phyloP scores from a whole-genome alignment of 2,888 invertebrate genomes.

The Diploptera punctata region DNA sequence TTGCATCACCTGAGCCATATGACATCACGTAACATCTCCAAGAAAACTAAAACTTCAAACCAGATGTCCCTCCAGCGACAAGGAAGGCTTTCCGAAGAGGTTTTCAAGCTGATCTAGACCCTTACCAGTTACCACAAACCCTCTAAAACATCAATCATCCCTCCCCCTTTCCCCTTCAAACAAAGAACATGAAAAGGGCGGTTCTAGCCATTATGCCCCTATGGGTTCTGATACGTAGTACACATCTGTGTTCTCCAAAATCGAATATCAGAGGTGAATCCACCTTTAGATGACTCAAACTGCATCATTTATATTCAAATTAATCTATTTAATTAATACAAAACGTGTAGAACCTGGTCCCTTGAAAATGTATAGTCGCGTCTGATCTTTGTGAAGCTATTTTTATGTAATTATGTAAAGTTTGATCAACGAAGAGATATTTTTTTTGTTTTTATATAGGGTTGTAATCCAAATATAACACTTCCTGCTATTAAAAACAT shows the following conservation, averaged over 20 bases:
- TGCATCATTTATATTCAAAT: no score
- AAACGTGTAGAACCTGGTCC: no score
- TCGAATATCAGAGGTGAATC: background rate
- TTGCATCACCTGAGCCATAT: background rate
- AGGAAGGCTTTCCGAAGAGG: background rate
- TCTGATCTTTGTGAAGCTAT: no score
- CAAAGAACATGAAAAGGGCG: constrained; percentile 27
- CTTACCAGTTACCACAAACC: constrained; percentile 24
- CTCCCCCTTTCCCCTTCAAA: background rate
- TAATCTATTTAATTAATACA: no score
- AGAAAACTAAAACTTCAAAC: background rate
- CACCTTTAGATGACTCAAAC: no score
- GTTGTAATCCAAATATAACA: no score
- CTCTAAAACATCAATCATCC: constrained; percentile 27
- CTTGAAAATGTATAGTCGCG: no score
- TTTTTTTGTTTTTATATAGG: no score
- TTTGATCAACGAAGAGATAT: no score
- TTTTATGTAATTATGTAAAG: no score
- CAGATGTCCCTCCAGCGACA: constrained; percentile 3
- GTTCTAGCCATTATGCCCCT: constrained; percentile 21
- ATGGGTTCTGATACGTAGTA: constrained; percentile 8
- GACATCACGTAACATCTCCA: background rate
- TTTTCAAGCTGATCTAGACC: background rate
- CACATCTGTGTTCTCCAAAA: constrained; percentile 9
- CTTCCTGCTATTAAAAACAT: no score